These are phyloP conservation scores for Oscheius sp. DNA, from an alignment of 2,888 invertebrate species.

Conservation along the genomic window DNA sequence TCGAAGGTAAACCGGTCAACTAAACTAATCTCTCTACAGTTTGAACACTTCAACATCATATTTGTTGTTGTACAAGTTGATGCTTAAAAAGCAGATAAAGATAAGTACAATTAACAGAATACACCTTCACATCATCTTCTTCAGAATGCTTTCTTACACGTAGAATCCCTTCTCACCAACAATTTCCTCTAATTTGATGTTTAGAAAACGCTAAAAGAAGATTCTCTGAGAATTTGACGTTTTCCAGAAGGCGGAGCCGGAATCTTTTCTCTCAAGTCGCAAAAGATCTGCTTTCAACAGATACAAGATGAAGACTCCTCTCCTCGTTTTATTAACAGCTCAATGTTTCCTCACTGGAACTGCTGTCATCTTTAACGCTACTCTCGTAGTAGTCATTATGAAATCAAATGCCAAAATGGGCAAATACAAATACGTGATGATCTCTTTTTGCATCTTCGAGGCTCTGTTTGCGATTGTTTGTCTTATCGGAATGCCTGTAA, in stretches of 20 bases:
- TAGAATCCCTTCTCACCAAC: too few relatives aligned
- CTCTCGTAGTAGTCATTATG: neutral
- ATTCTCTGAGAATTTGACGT: neutral
- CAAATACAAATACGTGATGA: constrained; percentile 12
- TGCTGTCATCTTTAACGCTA: constrained; percentile 11
- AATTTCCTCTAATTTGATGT: neutral
- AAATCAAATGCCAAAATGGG: constrained; percentile 11
- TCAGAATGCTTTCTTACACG: too few relatives aligned
- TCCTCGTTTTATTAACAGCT: neutral
- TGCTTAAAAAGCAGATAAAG: neutral
- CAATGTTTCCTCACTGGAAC: constrained; percentile 4
- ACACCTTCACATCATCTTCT: too few relatives aligned
- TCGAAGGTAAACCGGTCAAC: too few relatives aligned
- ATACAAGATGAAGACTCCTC: neutral
- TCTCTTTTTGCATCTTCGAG: constrained; percentile 7
- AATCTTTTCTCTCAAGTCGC: too few relatives aligned
- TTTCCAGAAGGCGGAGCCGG: neutral
- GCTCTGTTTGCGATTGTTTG: constrained; percentile 4
- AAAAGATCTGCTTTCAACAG: too few relatives aligned
- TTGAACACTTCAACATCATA: too few relatives aligned
- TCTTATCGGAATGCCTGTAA: constrained; percentile 18
- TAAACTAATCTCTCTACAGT: too few relatives aligned
- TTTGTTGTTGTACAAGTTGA: neutral
- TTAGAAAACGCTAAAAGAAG: neutral
- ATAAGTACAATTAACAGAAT: neutral